Evolutionary conservation across 30 jellyfish, hydroid and myxozoan genomes (phyloP), one percentile per base, ranked within the genome.

Genomic region (Cassiopea xamachana): DNA sequence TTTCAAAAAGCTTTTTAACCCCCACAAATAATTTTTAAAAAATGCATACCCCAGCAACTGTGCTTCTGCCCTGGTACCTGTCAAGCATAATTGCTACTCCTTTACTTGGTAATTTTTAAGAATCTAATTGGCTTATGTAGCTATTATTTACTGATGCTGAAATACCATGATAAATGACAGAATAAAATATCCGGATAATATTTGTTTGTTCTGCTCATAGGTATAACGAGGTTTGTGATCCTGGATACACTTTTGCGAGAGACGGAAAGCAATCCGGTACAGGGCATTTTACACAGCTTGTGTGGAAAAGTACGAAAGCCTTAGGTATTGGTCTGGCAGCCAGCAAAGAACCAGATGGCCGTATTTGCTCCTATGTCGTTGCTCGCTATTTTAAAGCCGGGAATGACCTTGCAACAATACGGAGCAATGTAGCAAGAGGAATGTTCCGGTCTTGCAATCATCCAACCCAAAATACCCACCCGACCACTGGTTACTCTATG

Each of bases 261-360:
- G 91, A 84, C n/a, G 94, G 89, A 6, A 96, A 88, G 81, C 99
- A 92, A 85, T 72, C 95, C 5, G 99, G 99, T 13, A 96, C 98
- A 0, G 98, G 99, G 19, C 98, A 96, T 85, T 96, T 96, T 86
- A 92, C 99, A 46, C 99, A 96, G 87, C 72, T 96, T 48, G 90
- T 96, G 19, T 96, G 99, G 99, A 92, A 83, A 72, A 96, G 81
- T 59, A 96, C 98, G 45, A 84, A 77, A 48, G 77, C 90, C 46
- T 91, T 96, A 10, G 99, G 99, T 2, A 85, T 96, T 48, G 99
- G 99, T 0, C 58, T 96, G 84, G 98, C 99, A 27, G 99, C 94
- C 13, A 92, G 98, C 85, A 85, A 90, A 64, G 86, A 69, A 13
- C 88, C 91, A 46, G 83, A 89, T 62, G 99, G 98, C 3, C 87